Evolutionary conservation across 2,797 vertebrate species (phyloP), one percentile per base, ranked within the genome.

Genomic region (Phoebastria nigripes): DNA sequence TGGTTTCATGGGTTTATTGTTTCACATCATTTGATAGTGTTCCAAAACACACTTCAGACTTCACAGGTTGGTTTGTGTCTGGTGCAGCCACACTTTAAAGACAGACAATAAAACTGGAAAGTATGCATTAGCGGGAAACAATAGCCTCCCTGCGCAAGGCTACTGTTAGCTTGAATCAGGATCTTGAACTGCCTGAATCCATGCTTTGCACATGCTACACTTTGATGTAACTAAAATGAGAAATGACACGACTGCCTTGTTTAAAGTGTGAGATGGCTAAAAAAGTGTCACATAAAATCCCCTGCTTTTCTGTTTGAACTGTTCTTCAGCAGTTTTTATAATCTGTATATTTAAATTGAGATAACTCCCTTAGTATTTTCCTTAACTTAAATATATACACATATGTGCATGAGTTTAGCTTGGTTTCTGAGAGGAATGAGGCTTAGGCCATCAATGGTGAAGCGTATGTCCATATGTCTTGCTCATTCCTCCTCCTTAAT

Each of bases 291-390:
- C n/a, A 15, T 58, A 76, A 94, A 77, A 70, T 56, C 31, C 44
- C 2, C 6, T 35, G 4, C 31, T 81, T 85, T 95, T 87, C 52
- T 70, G 14, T 85, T 90, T 51, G 41, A 94, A 42, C 37, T 47
- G 12, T 31, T 90, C 56, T 79, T 65, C 73, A 42, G 62, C 9
- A 56, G 29, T 62, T 95, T 82, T 90, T 82, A 56, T 70, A 89
- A 80, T 63, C 47, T 80, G 39, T 89, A 55, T 92, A 77, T 94
- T 92, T 96, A 77, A 96, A 94, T 73, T 17, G 14, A 82, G 82
- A 58, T 87, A 82, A 78, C 12, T 83, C 25, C 2, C 0, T 65
- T 39, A 61, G 22, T 46, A 26, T 87, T 92, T 95, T 58, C 56
- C 35, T 25, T 65, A 49, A 47, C 31, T 85, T 79, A 56, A 77